Evolutionary conservation across 2,797 vertebrate genomes (phyloP), one percentile per base, ranked within the genome.

Genomic region (Fistularia commersonii): DNA sequence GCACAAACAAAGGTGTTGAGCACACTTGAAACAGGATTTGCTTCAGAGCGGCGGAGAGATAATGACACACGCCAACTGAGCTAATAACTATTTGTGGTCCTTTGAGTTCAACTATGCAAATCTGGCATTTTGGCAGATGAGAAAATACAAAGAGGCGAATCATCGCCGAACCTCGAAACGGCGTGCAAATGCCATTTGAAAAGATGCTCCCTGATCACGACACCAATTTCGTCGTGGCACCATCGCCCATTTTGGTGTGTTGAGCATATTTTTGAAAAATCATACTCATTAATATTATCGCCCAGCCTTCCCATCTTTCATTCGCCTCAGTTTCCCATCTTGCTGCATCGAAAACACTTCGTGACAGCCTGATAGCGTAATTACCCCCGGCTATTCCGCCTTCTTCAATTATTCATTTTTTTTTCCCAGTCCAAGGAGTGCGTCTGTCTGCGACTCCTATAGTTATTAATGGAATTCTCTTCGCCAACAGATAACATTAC

Each of bases 71-170:
- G 32, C 46, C 23, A n/a, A 12, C 37, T 45, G 7, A 34, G 10
- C 14, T 53, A 53, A 62, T 74, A 57, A 72, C 51, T 56, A 57
- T 65, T 59, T 74, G 35, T 14, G 13, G 12, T 45, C 11, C 50
- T 60, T 59, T 75, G 63, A 66, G 67, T 77, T 77, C 23, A 68
- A 42, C 72, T 79, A 86, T 87, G 82, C 62, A 62, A 84, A 87
- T 83, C 51, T 80, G 82, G 58, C 79, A 81, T 86, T 88, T 86
- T 68, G 51, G 38, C 10, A 68, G 73, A 73, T 52, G 38, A 65
- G 57, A 46, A 70, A 72, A 64, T 36, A 64, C 57, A 68, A 66
- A 68, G 62, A 77, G 64, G 51, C 41, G 67, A 83, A 81, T 80
- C 58, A 62, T 57, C 7, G 45, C 33, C 47, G 61, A 79, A 64